Conservation (phyloP, 2,797 vertebrate genomes). For the Sebastes matsubarae region DNA sequence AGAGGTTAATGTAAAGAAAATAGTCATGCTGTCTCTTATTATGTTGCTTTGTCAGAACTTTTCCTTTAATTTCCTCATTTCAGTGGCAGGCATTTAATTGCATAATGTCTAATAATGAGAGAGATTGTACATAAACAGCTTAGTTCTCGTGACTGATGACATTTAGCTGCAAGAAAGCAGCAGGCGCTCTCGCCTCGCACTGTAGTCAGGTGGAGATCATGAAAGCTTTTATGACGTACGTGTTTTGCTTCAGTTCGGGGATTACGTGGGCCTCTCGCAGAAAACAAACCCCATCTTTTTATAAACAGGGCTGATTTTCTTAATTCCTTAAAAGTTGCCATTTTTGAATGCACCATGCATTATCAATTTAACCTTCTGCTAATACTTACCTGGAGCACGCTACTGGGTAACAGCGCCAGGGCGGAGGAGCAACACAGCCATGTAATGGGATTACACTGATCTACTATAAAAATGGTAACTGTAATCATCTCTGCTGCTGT, state of each 20-base stretch:
- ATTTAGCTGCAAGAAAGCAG: conserved; percentile 5
- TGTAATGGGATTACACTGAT: conserved; percentile 66
- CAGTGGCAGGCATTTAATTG: not conserved
- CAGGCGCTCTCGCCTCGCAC: not conserved
- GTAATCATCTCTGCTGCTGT: conserved; percentile 35
- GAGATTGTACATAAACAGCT: not conserved
- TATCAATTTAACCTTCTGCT: conserved; percentile 33
- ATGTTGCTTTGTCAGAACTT: not conserved
- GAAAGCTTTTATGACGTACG: conserved; percentile 16
- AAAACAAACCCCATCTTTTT: conserved; percentile 17
- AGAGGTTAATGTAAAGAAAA: not conserved
- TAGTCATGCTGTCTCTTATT: not conserved
- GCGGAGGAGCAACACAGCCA: conserved; percentile 42
- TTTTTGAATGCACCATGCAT: conserved; percentile 49
- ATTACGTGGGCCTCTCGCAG: conserved; percentile 47
- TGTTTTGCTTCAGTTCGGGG: conserved; percentile 19
- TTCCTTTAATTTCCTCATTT: not conserved
- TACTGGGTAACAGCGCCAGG: conserved; percentile 26
- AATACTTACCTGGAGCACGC: conserved; percentile 50
- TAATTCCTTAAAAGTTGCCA: conserved; percentile 54
- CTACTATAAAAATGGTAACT: conserved; percentile 55
- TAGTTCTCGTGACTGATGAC: conserved; percentile 10
- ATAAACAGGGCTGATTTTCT: conserved; percentile 33
- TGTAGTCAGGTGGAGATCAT: not conserved
- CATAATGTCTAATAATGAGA: not conserved